Evolutionary conservation across 2,113 vertebrate genomes (phyloP).

Genomic region (Pontoporia blainvillei): DNA sequence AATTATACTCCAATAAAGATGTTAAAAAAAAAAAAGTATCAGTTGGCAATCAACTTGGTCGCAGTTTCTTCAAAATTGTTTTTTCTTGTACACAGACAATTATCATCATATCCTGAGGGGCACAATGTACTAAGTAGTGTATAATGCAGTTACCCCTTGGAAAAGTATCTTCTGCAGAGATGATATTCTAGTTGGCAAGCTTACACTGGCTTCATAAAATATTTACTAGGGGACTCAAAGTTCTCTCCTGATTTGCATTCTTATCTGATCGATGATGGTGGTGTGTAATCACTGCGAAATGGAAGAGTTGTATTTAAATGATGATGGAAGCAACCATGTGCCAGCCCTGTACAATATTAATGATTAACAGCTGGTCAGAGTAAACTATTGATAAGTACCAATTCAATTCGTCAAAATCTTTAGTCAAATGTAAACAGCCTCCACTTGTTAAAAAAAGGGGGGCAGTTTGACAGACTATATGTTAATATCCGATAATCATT

Average conservation of each 20-base stretch:
- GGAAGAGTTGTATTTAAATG: neutral
- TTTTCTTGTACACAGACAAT: neutral
- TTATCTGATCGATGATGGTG: neutral
- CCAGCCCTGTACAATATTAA: neutral
- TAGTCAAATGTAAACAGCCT: neutral
- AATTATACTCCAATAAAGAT: too few species aligned
- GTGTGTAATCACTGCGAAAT: neutral
- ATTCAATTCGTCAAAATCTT: neutral
- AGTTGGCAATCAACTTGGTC: neutral
- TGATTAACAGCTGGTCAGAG: neutral
- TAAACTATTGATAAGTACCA: neutral
- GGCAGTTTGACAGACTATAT: neutral
- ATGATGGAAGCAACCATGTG: neutral
- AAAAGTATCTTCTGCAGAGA: neutral
- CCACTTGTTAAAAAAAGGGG: neutral
- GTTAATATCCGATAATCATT: neutral
- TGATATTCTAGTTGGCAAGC: slow-evolving; percentile 1
- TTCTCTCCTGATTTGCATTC: slow-evolving; percentile 14
- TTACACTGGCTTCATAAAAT: slow-evolving; percentile 7
- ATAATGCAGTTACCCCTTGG: neutral
- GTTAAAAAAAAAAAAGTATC: neutral
- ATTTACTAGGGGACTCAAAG: neutral
- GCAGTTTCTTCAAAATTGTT: neutral
- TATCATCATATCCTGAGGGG: neutral
- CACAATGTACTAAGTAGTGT: neutral